Percentiles rank a stretch among this genome's conserved stretches.
Evolutionary conservation across 2,888 invertebrate species (phyloP).

Genomic region (Gymnocheta viridis): DNA sequence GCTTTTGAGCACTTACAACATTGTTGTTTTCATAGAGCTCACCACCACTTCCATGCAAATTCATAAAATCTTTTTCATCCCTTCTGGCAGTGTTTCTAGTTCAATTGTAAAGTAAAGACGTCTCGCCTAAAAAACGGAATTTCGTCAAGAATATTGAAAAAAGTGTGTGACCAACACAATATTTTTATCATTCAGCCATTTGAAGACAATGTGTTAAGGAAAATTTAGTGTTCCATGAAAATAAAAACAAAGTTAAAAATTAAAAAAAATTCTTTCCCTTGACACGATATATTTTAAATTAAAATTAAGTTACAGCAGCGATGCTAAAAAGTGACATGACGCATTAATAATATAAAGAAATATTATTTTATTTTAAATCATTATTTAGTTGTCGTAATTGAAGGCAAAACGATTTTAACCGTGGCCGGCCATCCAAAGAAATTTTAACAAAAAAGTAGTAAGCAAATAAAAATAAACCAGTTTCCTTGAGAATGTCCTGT

Average conservation of each 20-base stretch:
- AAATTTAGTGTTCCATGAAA: slow-evolving; percentile 2
- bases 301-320: background rate
- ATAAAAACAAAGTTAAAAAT: background rate
- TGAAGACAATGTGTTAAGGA: background rate
- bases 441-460: background rate
- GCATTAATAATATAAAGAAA: background rate
- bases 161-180: slow-evolving; percentile 41
- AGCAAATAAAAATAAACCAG: background rate
- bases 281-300: background rate
- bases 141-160: slow-evolving; percentile 36
- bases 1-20: slow-evolving; percentile 38
- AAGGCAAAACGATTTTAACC: background rate
- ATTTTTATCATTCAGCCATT: slow-evolving; percentile 14
- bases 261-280: background rate
- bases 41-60: slow-evolving; percentile 67
- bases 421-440: background rate
- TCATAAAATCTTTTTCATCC: slow-evolving; percentile 72
- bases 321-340: background rate
- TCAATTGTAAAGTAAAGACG: slow-evolving; percentile 80
- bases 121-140: slow-evolving; percentile 72
- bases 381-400: background rate
- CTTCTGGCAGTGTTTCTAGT: slow-evolving; percentile 78
- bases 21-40: slow-evolving; percentile 31
- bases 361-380: slow-evolving; percentile 10
- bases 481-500: slow-evolving; percentile 19